A percentile compares a stretch with the other conserved stretches of the same genome.
Conservation (phyloP, 2,113 vertebrate genomes). For the Oxyura jamaicensis region DNA sequence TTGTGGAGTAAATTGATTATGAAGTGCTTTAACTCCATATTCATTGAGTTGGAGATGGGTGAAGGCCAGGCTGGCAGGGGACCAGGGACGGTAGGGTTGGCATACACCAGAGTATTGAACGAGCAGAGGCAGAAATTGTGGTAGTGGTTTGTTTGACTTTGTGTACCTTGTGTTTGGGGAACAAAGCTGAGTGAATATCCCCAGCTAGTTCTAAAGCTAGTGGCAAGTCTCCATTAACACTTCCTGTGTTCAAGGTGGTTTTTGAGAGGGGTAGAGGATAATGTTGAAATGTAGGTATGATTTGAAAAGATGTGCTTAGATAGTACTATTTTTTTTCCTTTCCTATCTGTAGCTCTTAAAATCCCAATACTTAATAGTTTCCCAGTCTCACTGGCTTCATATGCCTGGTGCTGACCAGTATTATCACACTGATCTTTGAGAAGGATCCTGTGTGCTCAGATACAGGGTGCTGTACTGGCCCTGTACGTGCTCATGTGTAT, state of each 20-base stretch:
- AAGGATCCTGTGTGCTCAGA: neutral
- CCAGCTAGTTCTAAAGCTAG: neutral
- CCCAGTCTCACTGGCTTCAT: neutral
- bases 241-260: neutral
- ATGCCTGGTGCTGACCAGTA: neutral
- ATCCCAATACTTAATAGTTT: neutral
- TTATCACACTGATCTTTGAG: neutral
- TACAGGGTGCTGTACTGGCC: neutral
- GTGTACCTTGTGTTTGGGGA: neutral
- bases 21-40: neutral
- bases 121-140: rapidly evolving
- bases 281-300: neutral
- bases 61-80: neutral
- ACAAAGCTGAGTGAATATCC: neutral
- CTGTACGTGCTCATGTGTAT: neutral
- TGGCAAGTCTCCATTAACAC: neutral
- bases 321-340: neutral
- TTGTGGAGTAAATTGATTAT: neutral
- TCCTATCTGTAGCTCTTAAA: neutral
- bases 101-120: neutral
- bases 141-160: neutral
- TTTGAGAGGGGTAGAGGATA: neutral
- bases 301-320: neutral
- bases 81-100: neutral
- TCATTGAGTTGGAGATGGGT: neutral